phyloP scores from a whole-genome alignment of 2,888 invertebrate species.

The Cancer borealis region DNA sequence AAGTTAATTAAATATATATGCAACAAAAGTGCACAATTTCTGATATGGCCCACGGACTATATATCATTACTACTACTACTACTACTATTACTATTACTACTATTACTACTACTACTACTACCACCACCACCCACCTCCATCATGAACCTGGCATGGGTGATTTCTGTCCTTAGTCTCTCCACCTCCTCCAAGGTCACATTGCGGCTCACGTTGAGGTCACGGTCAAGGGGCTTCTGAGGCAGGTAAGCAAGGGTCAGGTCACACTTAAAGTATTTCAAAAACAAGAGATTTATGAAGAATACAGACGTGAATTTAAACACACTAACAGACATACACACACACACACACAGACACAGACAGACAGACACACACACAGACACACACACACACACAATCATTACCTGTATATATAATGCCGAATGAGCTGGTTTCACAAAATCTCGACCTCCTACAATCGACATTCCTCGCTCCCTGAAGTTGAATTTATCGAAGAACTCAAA shows the following conservation, averaged over 20 bases:
- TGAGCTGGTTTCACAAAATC: conserved; percentile 86
- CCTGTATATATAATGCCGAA: conserved; percentile 85
- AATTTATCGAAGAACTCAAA: conserved; percentile 90
- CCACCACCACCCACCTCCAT: conserved; percentile 47
- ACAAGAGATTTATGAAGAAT: not conserved
- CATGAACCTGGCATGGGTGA: conserved; percentile 63
- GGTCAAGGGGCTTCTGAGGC: conserved; percentile 89
- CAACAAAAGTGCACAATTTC: not conserved
- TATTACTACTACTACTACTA: not conserved
- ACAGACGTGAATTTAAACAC: not conserved
- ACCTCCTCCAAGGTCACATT: conserved; percentile 86
- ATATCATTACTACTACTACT: not conserved
- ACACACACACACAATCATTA: conserved; percentile 7
- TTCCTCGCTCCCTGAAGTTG: conserved; percentile 87
- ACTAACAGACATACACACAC: too few relatives aligned
- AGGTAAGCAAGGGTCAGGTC: conserved; percentile 78
- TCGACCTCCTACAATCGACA: conserved; percentile 87
- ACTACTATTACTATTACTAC: too few relatives aligned
- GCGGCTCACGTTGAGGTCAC: conserved; percentile 89
- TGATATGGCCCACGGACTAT: too few relatives aligned
- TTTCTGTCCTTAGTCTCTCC: conserved; percentile 62
- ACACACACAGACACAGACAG: too few relatives aligned
- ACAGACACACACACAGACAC: not conserved
- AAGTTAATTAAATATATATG: not conserved
- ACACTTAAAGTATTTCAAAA: too few relatives aligned